A percentile compares a stretch with the other conserved stretches of the same genome.
Evolutionary conservation across 2,797 vertebrate species (phyloP).

Genomic region (Botia kubotai): DNA sequence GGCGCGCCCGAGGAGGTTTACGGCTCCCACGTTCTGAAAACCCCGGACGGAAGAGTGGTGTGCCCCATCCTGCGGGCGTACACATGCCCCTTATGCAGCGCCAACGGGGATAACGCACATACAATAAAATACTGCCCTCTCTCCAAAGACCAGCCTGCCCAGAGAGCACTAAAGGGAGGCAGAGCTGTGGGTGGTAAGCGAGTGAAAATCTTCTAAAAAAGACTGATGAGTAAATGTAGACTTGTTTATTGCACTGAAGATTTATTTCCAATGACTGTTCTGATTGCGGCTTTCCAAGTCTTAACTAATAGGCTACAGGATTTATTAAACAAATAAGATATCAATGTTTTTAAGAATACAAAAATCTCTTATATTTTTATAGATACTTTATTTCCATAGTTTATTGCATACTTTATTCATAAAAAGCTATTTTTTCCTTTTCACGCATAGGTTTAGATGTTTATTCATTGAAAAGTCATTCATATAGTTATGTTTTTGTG

Average conservation of each 20-base stretch:
- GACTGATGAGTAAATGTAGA: slow-evolving; percentile 59
- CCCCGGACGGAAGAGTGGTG: slow-evolving; percentile 91
- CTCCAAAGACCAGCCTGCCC: slow-evolving; percentile 83
- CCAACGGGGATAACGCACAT: slow-evolving; percentile 96
- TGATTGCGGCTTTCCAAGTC: slow-evolving; percentile 73
- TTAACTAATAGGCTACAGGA: slow-evolving; percentile 64
- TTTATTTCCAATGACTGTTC: slow-evolving; percentile 81
- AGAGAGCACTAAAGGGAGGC: slow-evolving; percentile 82
- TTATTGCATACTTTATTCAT: slow-evolving; percentile 79
- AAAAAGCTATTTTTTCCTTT: slow-evolving; percentile 70
- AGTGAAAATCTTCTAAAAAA: slow-evolving; percentile 83
- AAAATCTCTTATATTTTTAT: slow-evolving; percentile 85
- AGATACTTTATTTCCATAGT: slow-evolving; percentile 84
- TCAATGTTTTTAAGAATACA: slow-evolving; percentile 65
- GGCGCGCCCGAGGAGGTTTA: slow-evolving; percentile 94
- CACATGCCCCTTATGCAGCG: slow-evolving; percentile 88
- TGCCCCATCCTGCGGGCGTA: slow-evolving; percentile 95
- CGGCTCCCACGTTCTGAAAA: slow-evolving; percentile 92
- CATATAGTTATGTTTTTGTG: slow-evolving; percentile 73
- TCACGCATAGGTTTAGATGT: slow-evolving; percentile 75
- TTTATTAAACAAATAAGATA: slow-evolving; percentile 72
- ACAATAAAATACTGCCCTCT: slow-evolving; percentile 87
- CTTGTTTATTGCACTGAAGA: slow-evolving; percentile 83
- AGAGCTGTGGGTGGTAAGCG: slow-evolving; percentile 86
- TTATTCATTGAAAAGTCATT: slow-evolving; percentile 75